These are phyloP conservation scores for Cyphomyrmex costatus DNA, from an alignment of 1,140 invertebrate species.

Conservation along the genomic window DNA sequence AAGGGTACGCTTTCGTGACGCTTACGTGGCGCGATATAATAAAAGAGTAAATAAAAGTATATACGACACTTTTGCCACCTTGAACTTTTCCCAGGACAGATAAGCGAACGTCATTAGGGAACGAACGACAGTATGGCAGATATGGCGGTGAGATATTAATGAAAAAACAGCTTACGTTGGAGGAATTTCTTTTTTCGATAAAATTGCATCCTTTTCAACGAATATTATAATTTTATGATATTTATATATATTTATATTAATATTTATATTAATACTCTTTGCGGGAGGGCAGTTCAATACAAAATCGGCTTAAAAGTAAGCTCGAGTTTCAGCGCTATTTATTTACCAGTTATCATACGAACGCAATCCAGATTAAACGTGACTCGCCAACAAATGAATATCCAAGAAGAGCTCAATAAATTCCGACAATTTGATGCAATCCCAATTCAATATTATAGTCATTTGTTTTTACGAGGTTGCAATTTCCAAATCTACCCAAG, in stretches of 20 bases:
- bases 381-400: not conserved
- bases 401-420: not conserved
- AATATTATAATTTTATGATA: constrained; percentile 7
- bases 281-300: not conserved
- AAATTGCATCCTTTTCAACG: not conserved
- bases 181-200: not conserved
- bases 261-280: not conserved
- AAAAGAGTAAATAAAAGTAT: constrained; percentile 37
- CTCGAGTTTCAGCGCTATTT: not conserved
- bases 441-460: not conserved
- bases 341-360: not conserved
- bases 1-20: constrained; percentile 10
- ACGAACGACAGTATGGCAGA: not conserved
- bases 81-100: constrained; percentile 55
- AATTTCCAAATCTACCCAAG: not conserved
- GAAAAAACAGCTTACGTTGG: not conserved
- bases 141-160: not conserved
- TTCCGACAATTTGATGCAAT: not conserved
- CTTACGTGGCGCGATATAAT: constrained; percentile 4
- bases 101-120: constrained; percentile 31
- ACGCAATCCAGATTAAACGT: not conserved
- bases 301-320: not conserved
- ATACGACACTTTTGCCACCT: constrained; percentile 13
- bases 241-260: constrained; percentile 10
- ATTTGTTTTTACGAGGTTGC: not conserved